Percentiles rank a stretch among this genome's conserved stretches.
phyloP scores from a whole-genome alignment of 1,140 invertebrate species.

The Drosophila nasuta region DNA sequence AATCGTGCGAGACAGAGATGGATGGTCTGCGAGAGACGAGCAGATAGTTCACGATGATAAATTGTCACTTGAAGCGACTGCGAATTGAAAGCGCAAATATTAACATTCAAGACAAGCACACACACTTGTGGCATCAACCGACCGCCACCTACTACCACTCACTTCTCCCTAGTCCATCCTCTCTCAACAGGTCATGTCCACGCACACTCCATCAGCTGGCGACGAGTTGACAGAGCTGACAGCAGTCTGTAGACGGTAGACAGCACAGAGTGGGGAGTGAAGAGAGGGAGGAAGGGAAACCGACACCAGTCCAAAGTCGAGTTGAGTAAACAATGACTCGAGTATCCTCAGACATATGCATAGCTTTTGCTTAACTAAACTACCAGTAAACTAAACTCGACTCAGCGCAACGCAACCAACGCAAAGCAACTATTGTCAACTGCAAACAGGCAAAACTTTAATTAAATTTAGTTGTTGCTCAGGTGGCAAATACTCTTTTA shows the following conservation, averaged over 20 bases:
- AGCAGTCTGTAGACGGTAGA: neutral
- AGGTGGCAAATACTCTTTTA: slow-evolving; percentile 5
- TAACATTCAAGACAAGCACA: slow-evolving; percentile 73
- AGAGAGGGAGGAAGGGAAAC: neutral
- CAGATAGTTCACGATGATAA: slow-evolving; percentile 41
- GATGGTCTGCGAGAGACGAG: neutral
- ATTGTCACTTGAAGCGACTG: slow-evolving; percentile 54
- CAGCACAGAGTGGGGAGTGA: neutral
- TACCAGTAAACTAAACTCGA: neutral
- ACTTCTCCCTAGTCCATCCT: neutral
- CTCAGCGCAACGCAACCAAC: slow-evolving; percentile 2
- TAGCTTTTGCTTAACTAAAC: slow-evolving; percentile 6
- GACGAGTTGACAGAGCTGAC: slow-evolving; percentile 17
- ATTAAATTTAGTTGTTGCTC: slow-evolving; percentile 29
- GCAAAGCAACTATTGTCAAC: slow-evolving; percentile 29
- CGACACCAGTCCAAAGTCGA: slow-evolving; percentile 16
- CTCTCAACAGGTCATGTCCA: slow-evolving; percentile 44
- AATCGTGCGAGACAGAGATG: slow-evolving; percentile 6
- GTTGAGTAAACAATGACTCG: slow-evolving; percentile 31
- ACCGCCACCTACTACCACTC: neutral
- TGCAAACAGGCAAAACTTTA: slow-evolving; percentile 35
- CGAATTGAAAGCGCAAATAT: slow-evolving; percentile 78
- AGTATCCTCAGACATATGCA: slow-evolving; percentile 19
- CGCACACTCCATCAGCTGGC: slow-evolving; percentile 39
- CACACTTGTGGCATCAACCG: slow-evolving; percentile 67